Evolutionary conservation across 2,888 invertebrate species (phyloP).

Genomic region (Drosophila mayaguana): DNA sequence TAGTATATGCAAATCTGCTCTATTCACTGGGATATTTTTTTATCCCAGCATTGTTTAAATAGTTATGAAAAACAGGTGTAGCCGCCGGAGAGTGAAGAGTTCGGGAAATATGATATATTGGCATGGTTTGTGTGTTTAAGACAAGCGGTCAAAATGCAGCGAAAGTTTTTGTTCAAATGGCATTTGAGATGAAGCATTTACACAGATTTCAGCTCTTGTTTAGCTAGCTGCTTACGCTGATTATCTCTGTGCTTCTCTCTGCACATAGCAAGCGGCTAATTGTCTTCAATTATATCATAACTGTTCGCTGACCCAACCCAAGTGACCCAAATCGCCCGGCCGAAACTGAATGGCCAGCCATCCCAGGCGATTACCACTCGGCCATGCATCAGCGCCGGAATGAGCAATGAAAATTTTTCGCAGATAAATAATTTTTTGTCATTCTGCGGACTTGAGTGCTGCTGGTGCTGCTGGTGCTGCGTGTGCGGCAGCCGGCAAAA

Average conservation of each 20-base stretch:
- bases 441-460: slow-evolving; percentile 31
- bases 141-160: slow-evolving; percentile 34
- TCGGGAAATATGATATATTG: slow-evolving; percentile 21
- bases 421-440: slow-evolving; percentile 56
- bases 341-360: slow-evolving; percentile 53
- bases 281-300: slow-evolving; percentile 78
- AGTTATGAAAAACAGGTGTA: slow-evolving; percentile 3
- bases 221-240: slow-evolving; percentile 39
- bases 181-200: slow-evolving; percentile 5
- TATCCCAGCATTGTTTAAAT: slow-evolving; percentile 11
- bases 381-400: slow-evolving; percentile 32
- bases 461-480: slow-evolving; percentile 31
- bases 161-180: slow-evolving; percentile 43
- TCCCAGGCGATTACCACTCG: slow-evolving; percentile 43
- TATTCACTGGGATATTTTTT: slow-evolving; percentile 3
- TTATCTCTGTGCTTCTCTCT: slow-evolving; percentile 28
- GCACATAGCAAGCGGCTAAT: slow-evolving; percentile 53
- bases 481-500: slow-evolving; percentile 63
- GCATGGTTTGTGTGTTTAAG: slow-evolving; percentile 31
- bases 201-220: slow-evolving; percentile 39
- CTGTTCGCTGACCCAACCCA: slow-evolving; percentile 73
- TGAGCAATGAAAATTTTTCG: slow-evolving; percentile 59
- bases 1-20: slow-evolving; percentile 50
- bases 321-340: slow-evolving; percentile 66
- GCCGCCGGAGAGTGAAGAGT: background rate